phyloP scores from a whole-genome alignment of 2,888 invertebrate species.

The Dynastes maya region DNA sequence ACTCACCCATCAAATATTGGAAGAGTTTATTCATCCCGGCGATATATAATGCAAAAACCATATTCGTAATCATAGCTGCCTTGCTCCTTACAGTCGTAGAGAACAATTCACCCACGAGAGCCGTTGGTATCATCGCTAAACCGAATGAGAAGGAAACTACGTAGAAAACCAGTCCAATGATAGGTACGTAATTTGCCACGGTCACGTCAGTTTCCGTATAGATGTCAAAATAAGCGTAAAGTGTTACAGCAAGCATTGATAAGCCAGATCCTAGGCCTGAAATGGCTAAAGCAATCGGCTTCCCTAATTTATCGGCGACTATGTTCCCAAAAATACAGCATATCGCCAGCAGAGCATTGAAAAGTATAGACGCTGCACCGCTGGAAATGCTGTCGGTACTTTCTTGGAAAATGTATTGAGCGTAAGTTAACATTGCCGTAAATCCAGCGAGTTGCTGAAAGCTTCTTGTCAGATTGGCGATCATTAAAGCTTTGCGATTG shows the following conservation, averaged over 20 bases:
- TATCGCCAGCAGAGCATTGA: conserved; percentile 54
- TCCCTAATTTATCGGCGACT: conserved; percentile 61
- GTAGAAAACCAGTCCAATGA: conserved; percentile 57
- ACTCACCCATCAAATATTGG: conserved; percentile 59
- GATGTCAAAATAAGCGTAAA: conserved; percentile 60
- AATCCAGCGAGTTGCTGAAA: conserved; percentile 63
- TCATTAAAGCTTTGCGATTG: conserved; percentile 62
- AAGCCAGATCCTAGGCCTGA: conserved; percentile 59
- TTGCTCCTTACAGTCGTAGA: conserved; percentile 60
- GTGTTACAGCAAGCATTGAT: conserved; percentile 57
- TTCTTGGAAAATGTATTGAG: conserved; percentile 64
- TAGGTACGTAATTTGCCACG: conserved; percentile 54
- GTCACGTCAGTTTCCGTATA: conserved; percentile 53
- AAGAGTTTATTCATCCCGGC: conserved; percentile 61
- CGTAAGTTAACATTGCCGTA: conserved; percentile 61
- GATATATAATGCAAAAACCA: conserved; percentile 58
- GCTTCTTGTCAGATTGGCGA: conserved; percentile 58
- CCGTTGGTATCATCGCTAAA: conserved; percentile 57
- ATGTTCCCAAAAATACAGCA: conserved; percentile 55
- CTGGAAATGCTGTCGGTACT: conserved; percentile 63
- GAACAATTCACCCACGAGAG: conserved; percentile 61
- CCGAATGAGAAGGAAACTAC: conserved; percentile 57
- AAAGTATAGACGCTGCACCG: conserved; percentile 62
- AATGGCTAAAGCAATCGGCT: conserved; percentile 59
- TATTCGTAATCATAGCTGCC: conserved; percentile 59